Base-by-base conservation (phyloP, 2,113 vertebrate species). In the Sarotherodon lohbergeri region DNA sequence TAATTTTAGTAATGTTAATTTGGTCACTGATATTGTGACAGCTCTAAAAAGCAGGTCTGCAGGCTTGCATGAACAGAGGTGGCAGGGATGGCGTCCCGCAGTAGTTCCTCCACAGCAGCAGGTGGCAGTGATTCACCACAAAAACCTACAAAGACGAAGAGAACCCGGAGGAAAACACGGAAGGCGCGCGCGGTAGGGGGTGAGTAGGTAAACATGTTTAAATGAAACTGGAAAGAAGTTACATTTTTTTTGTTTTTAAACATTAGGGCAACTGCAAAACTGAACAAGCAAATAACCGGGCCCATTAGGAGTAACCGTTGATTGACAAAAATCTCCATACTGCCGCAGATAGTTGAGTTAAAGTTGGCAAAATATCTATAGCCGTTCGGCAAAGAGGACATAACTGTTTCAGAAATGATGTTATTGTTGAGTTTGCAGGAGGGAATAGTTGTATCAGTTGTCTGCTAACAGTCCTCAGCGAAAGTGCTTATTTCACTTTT, bases 121-220 rank as follows among this genome's bases (percentile, higher is more conserved):
- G 86, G 88, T 4, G 92, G 85, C 91, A 46, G 29, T 59, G 50
- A 6, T 4, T 11, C 14, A 12, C 36, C 11, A 6, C 8, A 29
- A 7, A 82, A 71, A 2, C 14, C 3, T 3, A 8, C 8, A 14
- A 13, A 6, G 16, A 32, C 46, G 14, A 61, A n/a, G 27, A 66
- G n/a, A 41, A 80, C 48, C 16, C 12, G 39, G 56, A 19, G 6
- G 6, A 8, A 52, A 41, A 71, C 6, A 39, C 43, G 7, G 29
- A 83, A 48, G 82, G 46, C 80, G 85, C 85, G 56, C 7, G 9
- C 1, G 1, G 1, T 11, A 16, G 54, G 11, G 54, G 19, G 9
- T 1, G 5, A 39, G 27, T 19, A 4, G 36, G 50, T 55, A 48
- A 79, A 32, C 2, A 16, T 79, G 4, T 5, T 6, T 7, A 36